A percentile compares a stretch with the other conserved stretches of the same genome.
phyloP scores from a whole-genome alignment of 2,888 invertebrate genomes.

The Hemistola chrysoprasaria region DNA sequence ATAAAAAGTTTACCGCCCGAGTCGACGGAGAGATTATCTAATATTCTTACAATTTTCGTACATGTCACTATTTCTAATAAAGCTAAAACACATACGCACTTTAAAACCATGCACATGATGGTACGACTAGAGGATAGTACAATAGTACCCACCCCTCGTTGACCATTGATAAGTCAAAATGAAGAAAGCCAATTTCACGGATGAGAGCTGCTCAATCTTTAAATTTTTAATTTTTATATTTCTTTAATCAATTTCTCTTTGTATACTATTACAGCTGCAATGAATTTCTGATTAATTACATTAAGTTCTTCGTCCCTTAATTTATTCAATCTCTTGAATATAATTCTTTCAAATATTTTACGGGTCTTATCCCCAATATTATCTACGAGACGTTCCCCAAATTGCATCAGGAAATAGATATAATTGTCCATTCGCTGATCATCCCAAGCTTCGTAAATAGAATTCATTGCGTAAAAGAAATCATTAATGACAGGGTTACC shows the following conservation, averaged over 20 bases:
- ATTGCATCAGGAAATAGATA: slow-evolving; percentile 47
- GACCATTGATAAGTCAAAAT: background rate
- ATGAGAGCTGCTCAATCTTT: slow-evolving; percentile 4
- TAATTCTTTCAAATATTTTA: slow-evolving; percentile 37
- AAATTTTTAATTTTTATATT: too few species aligned
- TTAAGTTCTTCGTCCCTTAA: slow-evolving; percentile 32
- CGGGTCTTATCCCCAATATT: slow-evolving; percentile 45
- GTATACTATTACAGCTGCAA: slow-evolving; percentile 48
- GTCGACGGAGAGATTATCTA: background rate
- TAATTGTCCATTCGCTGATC: slow-evolving; percentile 53
- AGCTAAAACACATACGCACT: slow-evolving; percentile 7
- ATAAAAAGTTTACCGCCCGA: too few species aligned
- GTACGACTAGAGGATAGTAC: too few species aligned
- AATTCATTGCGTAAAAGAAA: slow-evolving; percentile 50
- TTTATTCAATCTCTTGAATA: slow-evolving; percentile 42
- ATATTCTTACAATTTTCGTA: slow-evolving; percentile 6
- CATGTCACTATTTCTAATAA: slow-evolving; percentile 10
- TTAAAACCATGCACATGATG: slow-evolving; percentile 5
- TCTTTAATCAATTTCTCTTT: slow-evolving; percentile 29
- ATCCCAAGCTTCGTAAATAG: slow-evolving; percentile 40
- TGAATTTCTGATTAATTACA: slow-evolving; percentile 48
- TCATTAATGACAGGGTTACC: slow-evolving; percentile 39
- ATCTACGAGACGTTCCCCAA: slow-evolving; percentile 33
- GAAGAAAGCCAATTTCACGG: slow-evolving; percentile 36
- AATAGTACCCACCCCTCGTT: too few species aligned